A percentile compares a stretch with the other conserved stretches of the same genome.
phyloP scores from a whole-genome alignment of 2,888 invertebrate genomes.

The Ornithoptera alexandrae region DNA sequence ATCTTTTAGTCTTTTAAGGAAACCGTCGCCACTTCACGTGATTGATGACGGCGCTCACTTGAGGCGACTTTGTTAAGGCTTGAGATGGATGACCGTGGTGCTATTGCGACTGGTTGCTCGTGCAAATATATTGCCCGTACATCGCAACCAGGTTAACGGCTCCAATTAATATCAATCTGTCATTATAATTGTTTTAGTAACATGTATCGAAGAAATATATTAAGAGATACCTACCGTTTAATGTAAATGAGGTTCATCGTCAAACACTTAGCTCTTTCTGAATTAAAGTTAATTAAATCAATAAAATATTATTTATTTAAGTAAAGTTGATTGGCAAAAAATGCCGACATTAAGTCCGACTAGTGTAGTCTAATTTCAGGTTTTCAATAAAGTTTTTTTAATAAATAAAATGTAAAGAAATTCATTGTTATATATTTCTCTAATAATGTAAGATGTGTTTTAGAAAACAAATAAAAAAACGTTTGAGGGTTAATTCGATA shows the following conservation, averaged over 20 bases:
- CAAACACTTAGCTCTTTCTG: background rate
- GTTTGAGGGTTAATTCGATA: too few relatives aligned
- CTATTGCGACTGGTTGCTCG: conserved; percentile 14
- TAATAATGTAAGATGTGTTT: too few relatives aligned
- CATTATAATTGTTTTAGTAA: background rate
- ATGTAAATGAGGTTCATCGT: background rate
- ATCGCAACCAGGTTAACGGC: background rate
- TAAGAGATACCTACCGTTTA: too few relatives aligned
- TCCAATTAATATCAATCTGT: conserved; percentile 2
- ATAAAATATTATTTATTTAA: too few relatives aligned
- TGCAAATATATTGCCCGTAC: conserved; percentile 16
- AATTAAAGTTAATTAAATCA: too few relatives aligned
- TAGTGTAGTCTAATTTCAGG: too few relatives aligned
- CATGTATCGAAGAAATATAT: background rate
- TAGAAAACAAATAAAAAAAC: too few relatives aligned
- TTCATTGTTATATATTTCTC: too few relatives aligned
- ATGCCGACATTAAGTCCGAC: too few relatives aligned
- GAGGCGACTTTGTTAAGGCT: conserved; percentile 14
- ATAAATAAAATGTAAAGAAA: too few relatives aligned
- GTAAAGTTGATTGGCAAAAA: too few relatives aligned
- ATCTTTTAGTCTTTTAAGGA: conserved; percentile 9
- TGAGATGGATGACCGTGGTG: conserved; percentile 15
- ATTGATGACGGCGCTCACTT: conserved; percentile 21
- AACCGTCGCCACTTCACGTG: conserved; percentile 24
- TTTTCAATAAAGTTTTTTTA: too few relatives aligned